Percentiles rank a stretch among this genome's conserved stretches.
phyloP scores from a whole-genome alignment of 2,888 invertebrate species.

The Hesperia comma region DNA sequence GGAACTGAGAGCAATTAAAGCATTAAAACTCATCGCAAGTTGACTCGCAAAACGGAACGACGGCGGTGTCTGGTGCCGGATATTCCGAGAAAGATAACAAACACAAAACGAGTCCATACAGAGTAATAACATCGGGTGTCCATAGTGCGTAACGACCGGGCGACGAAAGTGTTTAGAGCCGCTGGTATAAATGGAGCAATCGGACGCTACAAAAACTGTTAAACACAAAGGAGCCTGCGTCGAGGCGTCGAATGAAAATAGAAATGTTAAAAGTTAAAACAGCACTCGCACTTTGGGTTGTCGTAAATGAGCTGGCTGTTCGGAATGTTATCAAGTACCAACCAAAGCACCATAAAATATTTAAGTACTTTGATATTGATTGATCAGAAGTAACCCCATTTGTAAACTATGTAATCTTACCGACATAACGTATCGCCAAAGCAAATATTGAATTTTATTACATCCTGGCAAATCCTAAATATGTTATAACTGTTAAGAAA shows the following conservation, averaged over 20 bases:
- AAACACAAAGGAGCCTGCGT: slow-evolving; percentile 60
- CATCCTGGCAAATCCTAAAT: neutral
- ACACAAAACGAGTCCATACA: slow-evolving; percentile 48
- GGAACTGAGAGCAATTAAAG: slow-evolving; percentile 21
- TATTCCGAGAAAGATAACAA: slow-evolving; percentile 38
- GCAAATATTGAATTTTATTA: neutral
- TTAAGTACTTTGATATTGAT: slow-evolving; percentile 11
- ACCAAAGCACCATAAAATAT: slow-evolving; percentile 53
- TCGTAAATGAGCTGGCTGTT: slow-evolving; percentile 60
- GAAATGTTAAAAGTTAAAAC: slow-evolving; percentile 57
- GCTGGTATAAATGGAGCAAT: slow-evolving; percentile 55
- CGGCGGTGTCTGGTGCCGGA: slow-evolving; percentile 33
- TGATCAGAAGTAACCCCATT: neutral
- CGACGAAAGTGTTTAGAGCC: slow-evolving; percentile 55
- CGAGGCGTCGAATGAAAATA: slow-evolving; percentile 69
- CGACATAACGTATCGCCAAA: neutral
- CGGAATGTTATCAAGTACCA: slow-evolving; percentile 58
- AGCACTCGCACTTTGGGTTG: slow-evolving; percentile 58
- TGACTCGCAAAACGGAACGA: slow-evolving; percentile 10
- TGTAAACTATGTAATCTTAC: neutral
- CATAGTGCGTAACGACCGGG: slow-evolving; percentile 54
- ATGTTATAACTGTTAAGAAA: too few species aligned
- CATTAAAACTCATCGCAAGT: slow-evolving; percentile 18
- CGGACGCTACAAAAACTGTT: slow-evolving; percentile 68
- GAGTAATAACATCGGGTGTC: slow-evolving; percentile 48